Evolutionary conservation across 1,140 invertebrate genomes (phyloP).

Genomic region (Drosophila ambigua): DNA sequence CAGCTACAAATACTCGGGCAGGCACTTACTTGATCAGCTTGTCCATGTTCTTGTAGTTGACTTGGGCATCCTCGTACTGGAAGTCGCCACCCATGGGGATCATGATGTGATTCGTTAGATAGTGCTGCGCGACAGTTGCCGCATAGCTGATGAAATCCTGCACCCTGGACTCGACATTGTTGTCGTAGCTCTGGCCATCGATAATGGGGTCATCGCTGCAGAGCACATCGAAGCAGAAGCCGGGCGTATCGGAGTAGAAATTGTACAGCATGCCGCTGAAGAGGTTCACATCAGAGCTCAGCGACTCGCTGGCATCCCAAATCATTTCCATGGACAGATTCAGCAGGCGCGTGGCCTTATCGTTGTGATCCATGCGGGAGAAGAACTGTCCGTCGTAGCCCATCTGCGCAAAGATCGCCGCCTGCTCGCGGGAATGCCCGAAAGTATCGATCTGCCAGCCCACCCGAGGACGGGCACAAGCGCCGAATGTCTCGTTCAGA

Average conservation of each 20-base stretch:
- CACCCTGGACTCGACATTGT: slow-evolving; percentile 89
- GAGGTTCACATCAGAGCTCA: slow-evolving; percentile 86
- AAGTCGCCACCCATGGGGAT: slow-evolving; percentile 98
- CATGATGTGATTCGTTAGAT: slow-evolving; percentile 90
- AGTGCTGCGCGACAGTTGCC: slow-evolving; percentile 85
- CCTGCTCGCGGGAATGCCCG: slow-evolving; percentile 94
- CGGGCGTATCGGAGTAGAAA: slow-evolving; percentile 91
- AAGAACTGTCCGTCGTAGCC: slow-evolving; percentile 95
- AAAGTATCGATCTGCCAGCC: slow-evolving; percentile 98
- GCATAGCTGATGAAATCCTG: slow-evolving; percentile 86
- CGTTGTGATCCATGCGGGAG: slow-evolving; percentile 94
- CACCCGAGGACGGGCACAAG: slow-evolving; percentile 91
- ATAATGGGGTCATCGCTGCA: slow-evolving; percentile 93
- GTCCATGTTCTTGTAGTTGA: slow-evolving; percentile 95
- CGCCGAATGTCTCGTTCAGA: slow-evolving; percentile 92
- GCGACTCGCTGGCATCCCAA: slow-evolving; percentile 86
- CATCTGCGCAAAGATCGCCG: slow-evolving; percentile 92
- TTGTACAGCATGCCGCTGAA: slow-evolving; percentile 91
- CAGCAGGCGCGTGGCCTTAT: slow-evolving; percentile 88
- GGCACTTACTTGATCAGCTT: slow-evolving; percentile 91
- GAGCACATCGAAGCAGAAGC: slow-evolving; percentile 95
- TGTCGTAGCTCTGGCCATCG: slow-evolving; percentile 89
- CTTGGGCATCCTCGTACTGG: slow-evolving; percentile 92
- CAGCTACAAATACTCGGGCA: neutral
- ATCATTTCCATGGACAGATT: slow-evolving; percentile 85